phyloP scores from a whole-genome alignment of 2,888 invertebrate species.

The Sacculina carcini region DNA sequence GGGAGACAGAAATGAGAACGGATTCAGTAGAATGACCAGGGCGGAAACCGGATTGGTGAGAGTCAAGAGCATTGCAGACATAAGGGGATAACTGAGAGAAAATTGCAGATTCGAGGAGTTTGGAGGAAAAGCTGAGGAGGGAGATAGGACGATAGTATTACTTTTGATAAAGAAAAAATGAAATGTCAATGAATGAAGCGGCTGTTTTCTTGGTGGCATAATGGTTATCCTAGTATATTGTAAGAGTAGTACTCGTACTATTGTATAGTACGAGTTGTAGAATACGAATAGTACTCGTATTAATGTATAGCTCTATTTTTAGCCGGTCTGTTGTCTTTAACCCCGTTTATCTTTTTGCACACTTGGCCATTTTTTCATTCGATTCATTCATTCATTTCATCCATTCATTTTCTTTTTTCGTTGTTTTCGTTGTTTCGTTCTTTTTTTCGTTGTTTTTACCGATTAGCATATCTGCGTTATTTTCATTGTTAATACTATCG shows the following conservation, averaged over 20 bases:
- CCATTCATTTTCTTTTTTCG: neutral
- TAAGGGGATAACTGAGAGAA: too few species aligned
- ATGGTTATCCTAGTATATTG: neutral
- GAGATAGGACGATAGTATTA: too few species aligned
- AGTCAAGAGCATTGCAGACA: too few species aligned
- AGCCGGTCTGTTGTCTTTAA: neutral
- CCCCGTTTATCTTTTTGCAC: neutral
- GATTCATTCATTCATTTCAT: neutral
- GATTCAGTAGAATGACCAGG: too few species aligned
- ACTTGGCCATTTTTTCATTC: neutral
- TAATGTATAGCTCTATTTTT: neutral
- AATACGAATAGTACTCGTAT: too few species aligned
- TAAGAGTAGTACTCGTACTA: neutral
- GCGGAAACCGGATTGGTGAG: too few species aligned
- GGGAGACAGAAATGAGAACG: too few species aligned
- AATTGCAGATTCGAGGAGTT: too few species aligned
- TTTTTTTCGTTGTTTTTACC: neutral
- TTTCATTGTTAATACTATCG: neutral
- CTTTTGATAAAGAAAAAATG: too few species aligned
- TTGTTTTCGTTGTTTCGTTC: neutral
- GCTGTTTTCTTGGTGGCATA: too few species aligned
- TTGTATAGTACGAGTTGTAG: neutral
- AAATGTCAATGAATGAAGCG: too few species aligned
- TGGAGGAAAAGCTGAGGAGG: too few species aligned
- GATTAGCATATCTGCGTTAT: neutral